Evolutionary conservation across 2,888 invertebrate genomes (phyloP).

Genomic region (Agrochola macilenta): DNA sequence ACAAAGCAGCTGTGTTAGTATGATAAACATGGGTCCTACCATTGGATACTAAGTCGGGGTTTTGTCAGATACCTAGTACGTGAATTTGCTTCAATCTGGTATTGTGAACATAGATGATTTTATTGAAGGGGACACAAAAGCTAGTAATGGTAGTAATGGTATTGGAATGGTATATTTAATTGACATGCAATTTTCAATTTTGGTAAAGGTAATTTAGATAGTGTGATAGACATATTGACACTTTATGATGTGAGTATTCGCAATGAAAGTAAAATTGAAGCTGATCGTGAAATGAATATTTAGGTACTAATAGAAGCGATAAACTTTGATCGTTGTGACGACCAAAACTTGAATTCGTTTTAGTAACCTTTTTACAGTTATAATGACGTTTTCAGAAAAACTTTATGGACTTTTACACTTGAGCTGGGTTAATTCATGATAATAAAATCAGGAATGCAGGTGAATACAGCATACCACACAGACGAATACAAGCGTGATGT

Average conservation of each 20-base stretch:
- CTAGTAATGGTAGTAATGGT: neutral
- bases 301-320: neutral
- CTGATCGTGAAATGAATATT: neutral
- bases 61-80: constrained; percentile 8
- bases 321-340: neutral
- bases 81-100: neutral
- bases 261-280: neutral
- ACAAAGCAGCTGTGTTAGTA: constrained; percentile 43
- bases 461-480: neutral
- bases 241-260: neutral
- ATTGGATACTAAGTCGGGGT: constrained; percentile 39
- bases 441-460: neutral
- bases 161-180: too few relatives aligned
- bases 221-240: neutral
- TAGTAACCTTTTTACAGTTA: too few relatives aligned
- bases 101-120: neutral
- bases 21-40: constrained; percentile 51
- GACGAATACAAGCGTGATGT: neutral
- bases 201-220: neutral
- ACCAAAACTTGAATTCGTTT: neutral
- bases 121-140: neutral
- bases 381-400: neutral
- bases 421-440: neutral
- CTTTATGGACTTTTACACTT: neutral
- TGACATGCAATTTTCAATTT: neutral